Evolutionary conservation across 1,140 invertebrate species (phyloP), one percentile per base, ranked within the genome.

Genomic region (Luehdorfia chinensis): DNA sequence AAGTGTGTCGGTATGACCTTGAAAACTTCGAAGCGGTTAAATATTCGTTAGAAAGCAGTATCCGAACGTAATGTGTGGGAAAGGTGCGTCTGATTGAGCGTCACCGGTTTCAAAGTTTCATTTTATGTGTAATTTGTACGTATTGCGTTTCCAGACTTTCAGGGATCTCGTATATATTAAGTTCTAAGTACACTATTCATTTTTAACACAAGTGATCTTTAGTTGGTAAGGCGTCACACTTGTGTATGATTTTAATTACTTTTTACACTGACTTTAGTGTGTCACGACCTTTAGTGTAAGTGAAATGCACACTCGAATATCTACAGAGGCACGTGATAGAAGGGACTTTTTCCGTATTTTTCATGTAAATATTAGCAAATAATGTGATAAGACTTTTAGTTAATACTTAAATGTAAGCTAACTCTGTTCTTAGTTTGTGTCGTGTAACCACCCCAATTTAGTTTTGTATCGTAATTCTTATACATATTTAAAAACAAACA

Each of bases 151-250:
- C 77, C 75, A 81, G 74, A 83, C 77, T 85, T 83, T 80, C 79
- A 80, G 81, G 81, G 81, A 85, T 85, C 81, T 85, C 81, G 81
- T 81, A 80, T 77, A 61, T 60, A 78, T 79, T 79, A 78, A 73
- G 70, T 79, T 81, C 61, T 66, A 70, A 61, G 70, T 75, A 75
- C 75, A 76, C 66, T 65, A 69, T 68, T 75, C 67, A 75, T 57
- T 65, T 69, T 74, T 65, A 63, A 70, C 62, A 70, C 64, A 63
- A 66, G 64, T 77, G 68, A 71, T 68, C 46, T 73, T 67, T 77
- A 77, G 65, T 77, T 65, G 55, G 43, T 61, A 64, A 59, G 57
- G 30, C 23, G 30, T 54, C 49, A 53, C 49, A 43, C 45, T 51
- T 49, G 47, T 57, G 48, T 55, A 51, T 56, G 58, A 25, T 50